Percentiles rank a stretch among this genome's conserved stretches.
phyloP scores from a whole-genome alignment of 1,140 invertebrate genomes.

The Penaeus vannamei region DNA sequence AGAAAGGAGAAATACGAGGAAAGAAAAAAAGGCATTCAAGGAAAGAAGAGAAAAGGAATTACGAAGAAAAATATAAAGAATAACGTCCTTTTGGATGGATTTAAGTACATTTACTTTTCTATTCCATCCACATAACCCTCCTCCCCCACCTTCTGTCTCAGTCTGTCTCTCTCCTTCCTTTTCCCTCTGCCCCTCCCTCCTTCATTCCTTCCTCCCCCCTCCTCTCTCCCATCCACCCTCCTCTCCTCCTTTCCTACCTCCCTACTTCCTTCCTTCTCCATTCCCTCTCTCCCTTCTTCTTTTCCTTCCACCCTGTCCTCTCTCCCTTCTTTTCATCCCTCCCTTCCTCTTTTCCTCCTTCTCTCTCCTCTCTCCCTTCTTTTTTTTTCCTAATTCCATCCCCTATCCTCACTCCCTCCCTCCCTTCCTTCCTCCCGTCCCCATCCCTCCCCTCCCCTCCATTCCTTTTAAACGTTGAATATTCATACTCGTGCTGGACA shows the following conservation, averaged over 20 bases:
- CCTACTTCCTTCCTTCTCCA: not conserved
- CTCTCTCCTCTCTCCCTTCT: not conserved
- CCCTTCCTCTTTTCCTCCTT: not conserved
- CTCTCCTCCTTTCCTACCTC: not conserved
- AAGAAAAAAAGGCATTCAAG: too few species aligned
- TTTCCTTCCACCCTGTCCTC: not conserved
- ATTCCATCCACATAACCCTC: too few species aligned
- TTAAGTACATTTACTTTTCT: too few species aligned
- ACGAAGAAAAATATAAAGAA: too few species aligned
- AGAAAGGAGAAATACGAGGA: too few species aligned
- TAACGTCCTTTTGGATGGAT: too few species aligned
- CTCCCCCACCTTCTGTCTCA: too few species aligned
- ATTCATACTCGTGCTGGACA: too few species aligned
- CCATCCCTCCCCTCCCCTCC: not conserved
- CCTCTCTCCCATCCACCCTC: not conserved
- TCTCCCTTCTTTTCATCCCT: not conserved
- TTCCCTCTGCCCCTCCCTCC: not conserved
- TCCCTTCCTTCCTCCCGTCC: not conserved
- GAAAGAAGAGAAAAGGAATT: too few species aligned
- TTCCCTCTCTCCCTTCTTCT: not conserved
- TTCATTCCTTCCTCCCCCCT: not conserved
- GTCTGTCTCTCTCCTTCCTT: not conserved
- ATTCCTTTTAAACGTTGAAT: not conserved
- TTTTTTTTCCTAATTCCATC: not conserved
- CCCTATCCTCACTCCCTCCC: not conserved